Conservation (phyloP, 2,113 vertebrate species). For the Nerophis lumbriciformis region DNA sequence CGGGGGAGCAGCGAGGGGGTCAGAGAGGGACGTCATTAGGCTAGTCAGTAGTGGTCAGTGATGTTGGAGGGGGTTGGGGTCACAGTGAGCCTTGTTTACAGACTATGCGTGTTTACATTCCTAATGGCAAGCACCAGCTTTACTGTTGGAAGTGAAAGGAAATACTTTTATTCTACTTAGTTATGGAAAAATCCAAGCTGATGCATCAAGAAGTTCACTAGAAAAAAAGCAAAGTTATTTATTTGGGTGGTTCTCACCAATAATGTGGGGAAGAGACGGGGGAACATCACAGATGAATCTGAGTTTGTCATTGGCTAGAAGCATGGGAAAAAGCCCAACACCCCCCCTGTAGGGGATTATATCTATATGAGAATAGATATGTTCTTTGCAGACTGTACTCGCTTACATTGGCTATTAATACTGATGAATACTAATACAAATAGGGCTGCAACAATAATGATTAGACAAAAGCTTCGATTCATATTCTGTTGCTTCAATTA, state of each 20-base stretch:
- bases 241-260: conserved; percentile 54
- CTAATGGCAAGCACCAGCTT: conserved; percentile 70
- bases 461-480: too few species aligned
- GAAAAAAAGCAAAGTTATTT: conserved; percentile 60
- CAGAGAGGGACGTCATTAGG: conserved; percentile 62
- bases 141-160: conserved; percentile 72
- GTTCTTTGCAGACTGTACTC: conserved; percentile 17
- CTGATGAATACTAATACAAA: too few species aligned
- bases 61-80: conserved; percentile 63
- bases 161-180: conserved; percentile 72
- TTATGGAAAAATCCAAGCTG: conserved; percentile 72
- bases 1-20: conserved; percentile 20
- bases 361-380: conserved; percentile 32
- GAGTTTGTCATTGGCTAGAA: conserved; percentile 47
- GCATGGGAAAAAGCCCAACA: conserved; percentile 35
- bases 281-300: conserved; percentile 53
- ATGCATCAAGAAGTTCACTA: conserved; percentile 59
- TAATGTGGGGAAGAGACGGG: conserved; percentile 16
- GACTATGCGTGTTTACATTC: conserved; percentile 78
- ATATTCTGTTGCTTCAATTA: too few species aligned
- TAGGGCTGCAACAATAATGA: too few species aligned
- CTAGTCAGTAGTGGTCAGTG: conserved; percentile 61
- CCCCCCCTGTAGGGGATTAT: conserved; percentile 14
- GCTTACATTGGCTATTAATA: neutral
- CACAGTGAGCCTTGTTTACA: conserved; percentile 74